Conservation (phyloP, 1,140 invertebrate genomes). For the Batillaria attramentaria region DNA sequence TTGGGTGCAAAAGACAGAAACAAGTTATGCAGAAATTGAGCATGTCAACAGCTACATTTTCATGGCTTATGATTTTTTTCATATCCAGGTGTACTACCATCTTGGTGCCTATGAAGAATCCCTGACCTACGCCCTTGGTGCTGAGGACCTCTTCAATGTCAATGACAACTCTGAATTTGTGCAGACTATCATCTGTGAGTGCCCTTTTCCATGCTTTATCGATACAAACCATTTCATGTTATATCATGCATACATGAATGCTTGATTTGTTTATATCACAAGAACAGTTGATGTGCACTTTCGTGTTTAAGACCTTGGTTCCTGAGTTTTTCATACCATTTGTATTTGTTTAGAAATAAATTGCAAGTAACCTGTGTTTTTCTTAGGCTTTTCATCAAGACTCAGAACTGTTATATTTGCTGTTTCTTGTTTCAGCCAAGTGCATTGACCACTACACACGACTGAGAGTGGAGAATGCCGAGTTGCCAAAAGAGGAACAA, state of each 20-base stretch:
- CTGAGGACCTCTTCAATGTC: slow-evolving; percentile 94
- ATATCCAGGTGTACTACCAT: slow-evolving; percentile 90
- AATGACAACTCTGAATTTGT: slow-evolving; percentile 95
- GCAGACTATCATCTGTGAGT: slow-evolving; percentile 90
- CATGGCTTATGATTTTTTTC: background rate
- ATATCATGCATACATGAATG: no score
- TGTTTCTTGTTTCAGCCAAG: slow-evolving; percentile 76
- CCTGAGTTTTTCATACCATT: no score
- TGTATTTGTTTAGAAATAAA: no score
- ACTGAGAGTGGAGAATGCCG: slow-evolving; percentile 79
- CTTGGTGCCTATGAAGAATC: slow-evolving; percentile 97
- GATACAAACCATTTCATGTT: no score
- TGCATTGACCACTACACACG: slow-evolving; percentile 96
- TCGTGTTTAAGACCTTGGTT: no score
- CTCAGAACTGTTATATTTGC: no score
- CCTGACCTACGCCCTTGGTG: slow-evolving; percentile 92
- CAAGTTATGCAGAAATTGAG: background rate
- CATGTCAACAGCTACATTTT: background rate
- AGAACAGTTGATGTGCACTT: no score
- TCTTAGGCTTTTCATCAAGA: no score
- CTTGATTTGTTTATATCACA: no score
- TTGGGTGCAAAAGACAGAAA: slow-evolving; percentile 14
- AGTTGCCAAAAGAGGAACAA: slow-evolving; percentile 77
- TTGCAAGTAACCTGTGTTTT: no score
- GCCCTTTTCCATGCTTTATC: no score